Percentiles rank a stretch among this genome's conserved stretches.
Evolutionary conservation across 2,888 invertebrate species (phyloP).

Genomic region (Pogonocherus hispidulus): DNA sequence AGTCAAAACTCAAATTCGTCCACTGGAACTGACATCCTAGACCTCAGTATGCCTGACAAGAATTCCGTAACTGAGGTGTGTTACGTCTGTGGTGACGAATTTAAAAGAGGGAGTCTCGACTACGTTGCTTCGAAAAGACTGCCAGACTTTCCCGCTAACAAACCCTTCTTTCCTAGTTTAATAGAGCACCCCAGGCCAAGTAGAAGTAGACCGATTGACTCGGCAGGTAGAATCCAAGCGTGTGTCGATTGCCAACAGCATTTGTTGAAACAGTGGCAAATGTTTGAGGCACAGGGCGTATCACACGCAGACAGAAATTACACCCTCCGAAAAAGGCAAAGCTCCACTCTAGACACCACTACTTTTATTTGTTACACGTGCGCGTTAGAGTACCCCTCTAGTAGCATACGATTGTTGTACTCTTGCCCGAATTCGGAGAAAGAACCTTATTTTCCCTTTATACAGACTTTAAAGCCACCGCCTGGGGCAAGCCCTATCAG

Average conservation of each 20-base stretch:
- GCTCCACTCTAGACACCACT: slow-evolving; percentile 75
- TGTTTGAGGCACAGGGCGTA: slow-evolving; percentile 76
- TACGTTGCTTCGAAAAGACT: slow-evolving; percentile 76
- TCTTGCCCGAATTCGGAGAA: slow-evolving; percentile 87
- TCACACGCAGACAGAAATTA: slow-evolving; percentile 85
- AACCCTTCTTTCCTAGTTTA: slow-evolving; percentile 67
- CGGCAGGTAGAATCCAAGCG: slow-evolving; percentile 81
- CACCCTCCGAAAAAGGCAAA: slow-evolving; percentile 83
- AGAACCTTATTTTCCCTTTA: slow-evolving; percentile 92
- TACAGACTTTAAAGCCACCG: slow-evolving; percentile 84
- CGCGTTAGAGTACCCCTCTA: slow-evolving; percentile 84
- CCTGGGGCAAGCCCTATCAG: slow-evolving; percentile 91
- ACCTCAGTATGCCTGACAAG: slow-evolving; percentile 93
- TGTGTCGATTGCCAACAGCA: slow-evolving; percentile 89
- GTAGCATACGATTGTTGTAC: slow-evolving; percentile 85
- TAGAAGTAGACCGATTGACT: slow-evolving; percentile 88
- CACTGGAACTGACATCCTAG: slow-evolving; percentile 87
- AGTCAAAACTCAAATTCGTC: slow-evolving; percentile 69
- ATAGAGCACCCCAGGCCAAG: slow-evolving; percentile 88
- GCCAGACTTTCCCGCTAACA: slow-evolving; percentile 63
- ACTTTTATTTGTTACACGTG: slow-evolving; percentile 93
- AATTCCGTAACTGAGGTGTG: slow-evolving; percentile 91
- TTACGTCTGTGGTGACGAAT: slow-evolving; percentile 92
- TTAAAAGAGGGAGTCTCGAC: slow-evolving; percentile 84
- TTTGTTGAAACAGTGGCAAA: slow-evolving; percentile 90